Evolutionary conservation across 2,888 invertebrate genomes (phyloP), one percentile per base, ranked within the genome.

Genomic region (Diaphora mendica): DNA sequence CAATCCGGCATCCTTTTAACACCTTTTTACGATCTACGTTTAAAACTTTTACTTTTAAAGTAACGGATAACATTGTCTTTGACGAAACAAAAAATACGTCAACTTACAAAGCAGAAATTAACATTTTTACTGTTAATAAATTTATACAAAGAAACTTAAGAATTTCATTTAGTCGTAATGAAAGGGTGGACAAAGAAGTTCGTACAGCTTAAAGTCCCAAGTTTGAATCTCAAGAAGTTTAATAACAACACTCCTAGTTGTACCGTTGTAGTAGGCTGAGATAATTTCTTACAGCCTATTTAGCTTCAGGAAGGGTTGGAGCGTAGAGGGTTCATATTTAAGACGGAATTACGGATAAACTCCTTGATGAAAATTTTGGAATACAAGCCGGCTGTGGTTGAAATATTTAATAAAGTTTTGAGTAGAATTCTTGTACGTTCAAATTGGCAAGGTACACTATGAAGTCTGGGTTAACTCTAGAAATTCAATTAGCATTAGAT

Each of bases 201-300:
- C 77, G 79, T 77, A 78, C 73, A 77, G 75, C 68, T 72, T 74
- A 71, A 48, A 81, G 78, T 76, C 74, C 74, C 82, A 83, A 80
- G 81, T 83, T 76, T 51, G 78, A 84, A 79, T 81, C 77, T 78
- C 78, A 55, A 64, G 79, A 87, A 89, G 86, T 91, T 94, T 93
- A 94, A 94, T 93, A 92, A 93, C 89, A 90, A 82, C 89, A 90
- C 89, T 93, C 92, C 91, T 91, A 90, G 90, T 89, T 86, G 88
- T 84, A 88, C 80, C 73, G 85, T 77, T 82, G 86, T 85, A 86
- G 85, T 86, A 84, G 85, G 87, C 85, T 81, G 84, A 91, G 92
- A 92, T 92, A 92, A 93, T 93, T 92, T 92, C 92, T 91, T 91
- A 91, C 91, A 89, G 92, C 90, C 93, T 90, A 93, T 93, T 92